Evolutionary conservation across 2,797 vertebrate species (phyloP).

Genomic region (Acomys russatus): DNA sequence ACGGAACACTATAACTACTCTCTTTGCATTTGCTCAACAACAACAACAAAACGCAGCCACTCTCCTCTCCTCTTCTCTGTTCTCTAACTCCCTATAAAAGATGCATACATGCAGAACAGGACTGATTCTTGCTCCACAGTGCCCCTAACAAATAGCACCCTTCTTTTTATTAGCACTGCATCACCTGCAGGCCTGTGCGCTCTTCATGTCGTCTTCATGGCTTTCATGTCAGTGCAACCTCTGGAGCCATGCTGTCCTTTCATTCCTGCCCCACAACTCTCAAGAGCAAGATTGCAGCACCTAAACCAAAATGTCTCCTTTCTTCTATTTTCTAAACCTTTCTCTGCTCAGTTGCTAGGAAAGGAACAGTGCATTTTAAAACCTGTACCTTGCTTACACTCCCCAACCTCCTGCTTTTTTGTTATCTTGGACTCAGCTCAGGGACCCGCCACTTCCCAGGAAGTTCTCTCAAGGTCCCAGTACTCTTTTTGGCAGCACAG

Average conservation of each 20-base stretch:
- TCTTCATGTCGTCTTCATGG: not conserved
- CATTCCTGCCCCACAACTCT: no score
- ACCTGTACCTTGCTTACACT: not conserved
- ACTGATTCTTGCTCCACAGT: not conserved
- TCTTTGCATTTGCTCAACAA: not conserved
- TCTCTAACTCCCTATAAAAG: not conserved
- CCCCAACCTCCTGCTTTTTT: not conserved
- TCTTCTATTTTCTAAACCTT: rapidly evolving
- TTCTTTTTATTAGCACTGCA: not conserved
- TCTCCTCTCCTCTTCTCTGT: no score
- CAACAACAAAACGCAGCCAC: not conserved
- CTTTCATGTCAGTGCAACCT: no score
- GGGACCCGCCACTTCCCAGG: not conserved
- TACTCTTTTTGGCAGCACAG: not conserved
- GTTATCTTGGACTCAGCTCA: no score
- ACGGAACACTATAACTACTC: not conserved
- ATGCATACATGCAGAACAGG: not conserved
- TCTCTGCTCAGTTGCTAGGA: not conserved
- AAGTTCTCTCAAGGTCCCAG: not conserved
- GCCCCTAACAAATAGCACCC: not conserved
- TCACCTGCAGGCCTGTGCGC: not conserved
- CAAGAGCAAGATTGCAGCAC: not conserved
- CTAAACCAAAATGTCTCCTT: not conserved
- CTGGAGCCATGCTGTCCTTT: not conserved
- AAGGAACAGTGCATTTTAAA: not conserved